These are phyloP conservation scores for Erythrolamprus reginae DNA, from an alignment of 2,113 vertebrate genomes.

Conservation along the genomic window DNA sequence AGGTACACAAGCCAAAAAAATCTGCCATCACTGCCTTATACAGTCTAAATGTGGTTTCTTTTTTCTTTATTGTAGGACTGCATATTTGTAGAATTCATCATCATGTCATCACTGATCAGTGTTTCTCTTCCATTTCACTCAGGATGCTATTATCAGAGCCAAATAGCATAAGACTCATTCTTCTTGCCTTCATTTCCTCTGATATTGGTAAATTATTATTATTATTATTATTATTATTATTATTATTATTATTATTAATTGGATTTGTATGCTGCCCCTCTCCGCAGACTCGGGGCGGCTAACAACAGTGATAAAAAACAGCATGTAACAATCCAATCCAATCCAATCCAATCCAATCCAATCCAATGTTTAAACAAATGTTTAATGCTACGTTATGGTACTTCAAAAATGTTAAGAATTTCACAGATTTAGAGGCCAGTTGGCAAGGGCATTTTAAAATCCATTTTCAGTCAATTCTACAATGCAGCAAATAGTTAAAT, in stretches of 20 bases:
- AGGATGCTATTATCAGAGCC: neutral
- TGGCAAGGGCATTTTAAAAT: neutral
- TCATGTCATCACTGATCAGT: neutral
- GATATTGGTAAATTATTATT: neutral
- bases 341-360: no score
- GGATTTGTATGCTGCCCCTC: no score
- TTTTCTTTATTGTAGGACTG: neutral
- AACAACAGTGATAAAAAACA: no score
- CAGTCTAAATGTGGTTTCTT: neutral
- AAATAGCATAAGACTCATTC: neutral
- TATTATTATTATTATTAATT: no score
- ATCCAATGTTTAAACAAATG: neutral
- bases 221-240: no score
- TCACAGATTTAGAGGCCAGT: neutral
- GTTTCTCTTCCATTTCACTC: neutral
- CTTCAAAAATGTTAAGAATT: neutral
- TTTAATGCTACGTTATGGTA: no score
- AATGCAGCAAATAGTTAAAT: neutral
- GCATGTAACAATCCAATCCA: no score
- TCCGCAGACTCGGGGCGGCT: no score
- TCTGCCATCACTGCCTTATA: neutral
- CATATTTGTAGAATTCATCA: neutral
- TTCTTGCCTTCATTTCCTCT: neutral
- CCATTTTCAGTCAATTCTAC: neutral
- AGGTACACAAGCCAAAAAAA: no score